These are phyloP conservation scores for Anoncus sp. DNA, from an alignment of 2,888 invertebrate genomes.

Conservation along the genomic window DNA sequence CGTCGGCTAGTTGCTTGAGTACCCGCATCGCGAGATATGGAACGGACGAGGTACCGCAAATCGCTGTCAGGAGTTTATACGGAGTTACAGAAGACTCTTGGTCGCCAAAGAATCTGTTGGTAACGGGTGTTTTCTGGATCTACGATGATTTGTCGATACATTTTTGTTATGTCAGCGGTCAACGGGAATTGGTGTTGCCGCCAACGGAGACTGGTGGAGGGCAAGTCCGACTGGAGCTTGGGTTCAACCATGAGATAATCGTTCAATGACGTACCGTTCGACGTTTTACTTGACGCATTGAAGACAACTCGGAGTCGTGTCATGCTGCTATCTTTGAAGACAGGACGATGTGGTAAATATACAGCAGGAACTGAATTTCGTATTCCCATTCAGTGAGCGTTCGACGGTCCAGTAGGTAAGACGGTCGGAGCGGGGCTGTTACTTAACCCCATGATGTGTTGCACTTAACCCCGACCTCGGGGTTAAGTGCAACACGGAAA, in stretches of 20 bases:
- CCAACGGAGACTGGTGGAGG: slow-evolving; percentile 32
- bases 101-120: slow-evolving; percentile 59
- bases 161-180: slow-evolving; percentile 51
- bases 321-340: slow-evolving; percentile 24
- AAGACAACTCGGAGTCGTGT: slow-evolving; percentile 55
- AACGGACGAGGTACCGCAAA: slow-evolving; percentile 67
- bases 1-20: no score
- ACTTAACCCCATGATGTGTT: no score
- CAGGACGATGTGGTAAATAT: slow-evolving; percentile 17
- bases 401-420: no score
- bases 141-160: slow-evolving; percentile 50
- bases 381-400: no score
- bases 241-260: slow-evolving; percentile 51
- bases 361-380: no score
- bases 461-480: no score
- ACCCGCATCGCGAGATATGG: no score
- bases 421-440: no score
- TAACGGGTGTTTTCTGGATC: slow-evolving; percentile 56
- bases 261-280: slow-evolving; percentile 46
- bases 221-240: slow-evolving; percentile 26
- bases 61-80: slow-evolving; percentile 65
- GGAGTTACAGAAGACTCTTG: neutral
- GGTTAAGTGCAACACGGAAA: no score
- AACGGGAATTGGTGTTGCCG: slow-evolving; percentile 42
- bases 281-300: slow-evolving; percentile 53